Evolutionary conservation across 2,888 invertebrate species (phyloP).

Genomic region (Melanostoma scalare): DNA sequence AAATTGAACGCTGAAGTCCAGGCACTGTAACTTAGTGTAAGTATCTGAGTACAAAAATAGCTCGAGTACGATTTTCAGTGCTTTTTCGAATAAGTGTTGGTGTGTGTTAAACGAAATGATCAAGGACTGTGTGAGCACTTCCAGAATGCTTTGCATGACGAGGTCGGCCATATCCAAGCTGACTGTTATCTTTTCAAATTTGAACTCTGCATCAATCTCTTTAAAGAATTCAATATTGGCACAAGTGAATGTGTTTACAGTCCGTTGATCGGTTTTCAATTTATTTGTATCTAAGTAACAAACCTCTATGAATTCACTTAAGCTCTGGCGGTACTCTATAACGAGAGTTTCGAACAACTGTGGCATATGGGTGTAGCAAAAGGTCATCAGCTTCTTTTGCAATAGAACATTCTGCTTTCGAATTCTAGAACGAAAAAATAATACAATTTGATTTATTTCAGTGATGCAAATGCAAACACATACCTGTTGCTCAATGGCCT

Average conservation of each 20-base stretch:
- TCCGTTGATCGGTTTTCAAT: background rate
- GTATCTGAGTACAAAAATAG: constrained; percentile 35
- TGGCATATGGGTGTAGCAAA: constrained; percentile 56
- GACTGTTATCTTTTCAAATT: constrained; percentile 20
- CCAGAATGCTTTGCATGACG: constrained; percentile 44
- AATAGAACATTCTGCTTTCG: constrained; percentile 77
- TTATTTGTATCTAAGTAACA: constrained; percentile 35
- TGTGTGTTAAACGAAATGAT: constrained; percentile 30
- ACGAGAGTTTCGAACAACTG: constrained; percentile 37
- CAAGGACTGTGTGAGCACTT: constrained; percentile 30
- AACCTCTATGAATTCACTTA: constrained; percentile 33
- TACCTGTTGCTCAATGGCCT: constrained; percentile 52
- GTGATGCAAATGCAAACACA: background rate
- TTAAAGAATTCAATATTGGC: constrained; percentile 46
- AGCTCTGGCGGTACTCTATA: constrained; percentile 33
- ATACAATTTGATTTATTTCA: background rate
- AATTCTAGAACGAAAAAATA: constrained; percentile 70
- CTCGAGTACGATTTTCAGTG: constrained; percentile 39
- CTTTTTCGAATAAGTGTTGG: constrained; percentile 3
- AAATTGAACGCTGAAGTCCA: constrained; percentile 46
- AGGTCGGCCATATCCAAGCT: constrained; percentile 39
- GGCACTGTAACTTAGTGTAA: constrained; percentile 55
- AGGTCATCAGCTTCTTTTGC: constrained; percentile 76
- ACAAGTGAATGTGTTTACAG: constrained; percentile 29
- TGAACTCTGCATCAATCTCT: constrained; percentile 51